phyloP scores from a whole-genome alignment of 2,888 invertebrate species.

The Lepidochrysops patricia region DNA sequence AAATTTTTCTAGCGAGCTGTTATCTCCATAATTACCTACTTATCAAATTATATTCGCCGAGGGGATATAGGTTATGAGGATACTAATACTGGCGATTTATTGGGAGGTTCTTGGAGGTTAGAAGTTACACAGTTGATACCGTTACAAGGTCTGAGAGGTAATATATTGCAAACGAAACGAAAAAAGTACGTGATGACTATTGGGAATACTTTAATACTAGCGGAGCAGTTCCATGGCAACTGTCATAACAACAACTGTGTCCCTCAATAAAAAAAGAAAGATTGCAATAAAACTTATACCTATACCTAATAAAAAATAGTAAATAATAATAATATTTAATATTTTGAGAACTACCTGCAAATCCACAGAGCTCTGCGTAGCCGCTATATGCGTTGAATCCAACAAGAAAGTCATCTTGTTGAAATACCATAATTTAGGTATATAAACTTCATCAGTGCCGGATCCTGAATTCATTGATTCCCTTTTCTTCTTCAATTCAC shows the following conservation, averaged over 20 bases:
- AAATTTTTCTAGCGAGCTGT: neutral
- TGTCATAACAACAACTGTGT: no score
- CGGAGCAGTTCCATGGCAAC: neutral
- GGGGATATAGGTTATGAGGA: neutral
- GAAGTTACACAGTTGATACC: neutral
- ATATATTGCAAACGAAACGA: neutral
- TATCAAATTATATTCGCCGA: neutral
- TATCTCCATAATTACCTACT: constrained; percentile 1
- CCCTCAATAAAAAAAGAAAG: no score
- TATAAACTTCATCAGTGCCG: neutral
- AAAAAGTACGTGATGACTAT: neutral
- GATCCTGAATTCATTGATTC: neutral
- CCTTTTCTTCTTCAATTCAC: neutral
- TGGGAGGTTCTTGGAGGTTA: neutral
- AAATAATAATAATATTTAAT: no score
- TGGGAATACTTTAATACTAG: neutral
- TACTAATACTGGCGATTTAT: neutral
- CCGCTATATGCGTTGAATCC: neutral
- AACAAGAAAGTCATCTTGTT: neutral
- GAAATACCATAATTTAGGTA: neutral
- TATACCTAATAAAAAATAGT: neutral
- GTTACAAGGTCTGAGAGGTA: neutral
- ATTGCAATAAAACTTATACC: neutral
- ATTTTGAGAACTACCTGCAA: neutral
- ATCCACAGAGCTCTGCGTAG: neutral